These are phyloP conservation scores for Heptranchias perlo DNA, from an alignment of 2,113 vertebrate genomes.

Conservation along the genomic window DNA sequence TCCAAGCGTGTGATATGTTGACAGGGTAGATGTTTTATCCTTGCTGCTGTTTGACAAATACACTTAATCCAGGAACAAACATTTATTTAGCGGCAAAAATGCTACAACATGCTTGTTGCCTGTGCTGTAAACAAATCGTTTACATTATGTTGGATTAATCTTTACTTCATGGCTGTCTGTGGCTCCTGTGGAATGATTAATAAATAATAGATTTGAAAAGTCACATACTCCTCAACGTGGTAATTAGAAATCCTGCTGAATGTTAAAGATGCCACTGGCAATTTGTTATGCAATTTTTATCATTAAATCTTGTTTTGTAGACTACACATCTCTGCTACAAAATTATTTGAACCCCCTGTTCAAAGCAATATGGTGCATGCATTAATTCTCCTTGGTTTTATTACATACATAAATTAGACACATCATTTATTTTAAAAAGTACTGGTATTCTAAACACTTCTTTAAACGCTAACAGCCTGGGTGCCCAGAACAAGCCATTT, in stretches of 20 bases:
- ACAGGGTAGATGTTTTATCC: background rate
- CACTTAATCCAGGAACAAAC: background rate
- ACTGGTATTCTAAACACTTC: background rate
- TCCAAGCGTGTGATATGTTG: background rate
- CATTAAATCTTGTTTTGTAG: conserved; percentile 20
- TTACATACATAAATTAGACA: conserved; percentile 12
- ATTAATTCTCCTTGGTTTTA: background rate
- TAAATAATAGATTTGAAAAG: conserved; percentile 28
- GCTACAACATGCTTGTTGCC: background rate
- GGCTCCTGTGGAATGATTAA: conserved; percentile 25
- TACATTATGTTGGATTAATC: background rate
- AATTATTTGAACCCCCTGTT: background rate
- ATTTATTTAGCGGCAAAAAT: background rate
- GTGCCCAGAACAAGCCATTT: background rate
- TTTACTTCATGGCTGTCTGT: conserved; percentile 20
- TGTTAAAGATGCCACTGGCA: conserved; percentile 27
- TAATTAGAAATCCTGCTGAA: conserved; percentile 28
- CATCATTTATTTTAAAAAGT: conserved; percentile 10
- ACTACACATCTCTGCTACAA: background rate
- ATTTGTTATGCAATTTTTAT: conserved; percentile 30
- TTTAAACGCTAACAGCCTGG: background rate
- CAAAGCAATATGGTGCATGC: background rate
- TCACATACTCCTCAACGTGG: conserved; percentile 14
- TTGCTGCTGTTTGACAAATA: background rate
- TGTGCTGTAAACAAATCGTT: background rate